phyloP scores from a whole-genome alignment of 92 coral and sea anemone genomes.

The Anthopleura xanthogrammica region DNA sequence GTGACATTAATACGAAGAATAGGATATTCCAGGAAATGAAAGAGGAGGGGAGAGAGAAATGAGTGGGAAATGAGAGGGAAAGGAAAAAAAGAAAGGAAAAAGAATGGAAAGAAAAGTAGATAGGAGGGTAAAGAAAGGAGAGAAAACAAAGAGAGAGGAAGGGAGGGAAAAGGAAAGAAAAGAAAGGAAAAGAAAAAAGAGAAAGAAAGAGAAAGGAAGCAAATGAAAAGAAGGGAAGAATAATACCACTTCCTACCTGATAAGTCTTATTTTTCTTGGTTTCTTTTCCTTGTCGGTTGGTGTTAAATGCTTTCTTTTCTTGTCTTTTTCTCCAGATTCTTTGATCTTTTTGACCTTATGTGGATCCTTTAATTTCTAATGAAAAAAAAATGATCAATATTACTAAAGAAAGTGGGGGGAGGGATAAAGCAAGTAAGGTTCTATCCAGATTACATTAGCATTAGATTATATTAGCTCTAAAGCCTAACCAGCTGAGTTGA shows the following conservation, averaged over 20 bases:
- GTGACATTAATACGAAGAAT: too few species aligned
- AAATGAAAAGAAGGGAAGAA: background rate
- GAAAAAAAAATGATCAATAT: background rate
- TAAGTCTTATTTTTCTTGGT: slow-evolving; percentile 53
- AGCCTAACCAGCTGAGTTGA: too few species aligned
- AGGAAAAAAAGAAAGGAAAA: background rate
- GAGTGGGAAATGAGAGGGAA: background rate
- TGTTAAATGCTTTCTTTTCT: slow-evolving; percentile 51
- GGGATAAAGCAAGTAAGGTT: too few species aligned
- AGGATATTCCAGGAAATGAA: background rate
- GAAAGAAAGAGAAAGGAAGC: too few species aligned
- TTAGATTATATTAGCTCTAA: too few species aligned
- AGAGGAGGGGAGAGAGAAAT: background rate
- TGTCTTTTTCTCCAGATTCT: slow-evolving; percentile 74
- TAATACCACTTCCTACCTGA: slow-evolving; percentile 29
- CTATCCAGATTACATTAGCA: too few species aligned
- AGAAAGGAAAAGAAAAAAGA: too few species aligned
- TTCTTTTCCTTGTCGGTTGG: slow-evolving; percentile 53
- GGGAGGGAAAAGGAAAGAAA: too few species aligned
- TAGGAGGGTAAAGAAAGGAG: background rate
- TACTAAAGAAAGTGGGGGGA: background rate
- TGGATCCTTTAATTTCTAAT: slow-evolving; percentile 62
- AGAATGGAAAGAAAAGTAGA: too few species aligned
- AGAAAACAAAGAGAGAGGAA: background rate
- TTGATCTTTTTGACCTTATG: slow-evolving; percentile 81